Evolutionary conservation across 2,888 invertebrate genomes (phyloP), one percentile per base, ranked within the genome.

Genomic region (Mesorhabditis spiculigera): DNA sequence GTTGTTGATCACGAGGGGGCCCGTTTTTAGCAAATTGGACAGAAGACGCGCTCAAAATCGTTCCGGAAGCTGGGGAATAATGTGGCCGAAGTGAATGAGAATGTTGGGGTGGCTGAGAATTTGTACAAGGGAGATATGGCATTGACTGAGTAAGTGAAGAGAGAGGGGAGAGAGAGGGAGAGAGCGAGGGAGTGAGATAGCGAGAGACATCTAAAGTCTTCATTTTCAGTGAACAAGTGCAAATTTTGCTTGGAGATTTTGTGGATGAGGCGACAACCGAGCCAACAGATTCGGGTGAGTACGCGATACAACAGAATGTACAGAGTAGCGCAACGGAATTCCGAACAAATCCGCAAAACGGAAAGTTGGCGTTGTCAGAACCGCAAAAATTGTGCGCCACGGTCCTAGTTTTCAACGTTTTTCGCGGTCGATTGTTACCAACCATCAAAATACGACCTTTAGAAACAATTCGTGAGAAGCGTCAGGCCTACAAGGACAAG

Each of bases 81-180:
- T 50, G 58, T 50, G 58, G 58, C 58, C n/a, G 58, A 50, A n/a
- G 58, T 50, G 58, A 78, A 78, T 50, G 67, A 68, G 43, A 71
- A 71, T 16, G 75, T 76, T 45, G 77, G 75, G 16, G 65, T 77
- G 61, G 75, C 74, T 58, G 73, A 75, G 62, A 63, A 73, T 16
- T 63, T 79, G 4, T 80, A 80, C 69, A 78, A 80, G 64, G 79
- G 77, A 63, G 80, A 80, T 63, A 79, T 80, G 68, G 73, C 77
- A 0, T 65, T 80, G 42, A 77, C 78, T 6, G 71, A 71, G 76
- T 78, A 65, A 64, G 67, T 41, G 6, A 8, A 28, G n/a, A 43
- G 41, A n/a, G 43, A 28, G 28, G 28, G 28, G 28, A 28, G 28
- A 28, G 28, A 28, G 28, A n/a, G n/a, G n/a, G n/a, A n/a, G n/a